A percentile compares a stretch with the other conserved stretches of the same genome.
Conservation (phyloP, 2,888 invertebrate genomes). For the Meteorus colon region DNA sequence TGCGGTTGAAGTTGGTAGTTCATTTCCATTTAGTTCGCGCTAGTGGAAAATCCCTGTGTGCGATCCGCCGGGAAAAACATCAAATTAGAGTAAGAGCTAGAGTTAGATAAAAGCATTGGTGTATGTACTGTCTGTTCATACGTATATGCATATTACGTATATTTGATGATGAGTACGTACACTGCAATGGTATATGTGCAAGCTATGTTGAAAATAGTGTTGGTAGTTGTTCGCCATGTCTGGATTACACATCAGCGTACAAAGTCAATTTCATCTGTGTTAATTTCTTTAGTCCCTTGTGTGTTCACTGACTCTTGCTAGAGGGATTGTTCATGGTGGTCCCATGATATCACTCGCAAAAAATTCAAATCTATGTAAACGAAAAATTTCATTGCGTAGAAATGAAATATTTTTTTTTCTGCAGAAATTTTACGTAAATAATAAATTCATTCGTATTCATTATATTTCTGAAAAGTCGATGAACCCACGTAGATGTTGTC, state of each 20-base stretch:
- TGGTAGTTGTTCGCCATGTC: neutral
- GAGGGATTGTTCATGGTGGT: slow-evolving; percentile 10
- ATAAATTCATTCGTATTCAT: too few relatives aligned
- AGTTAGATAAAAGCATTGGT: slow-evolving; percentile 1
- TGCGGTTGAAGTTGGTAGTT: neutral
- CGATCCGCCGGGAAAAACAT: neutral
- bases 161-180: neutral
- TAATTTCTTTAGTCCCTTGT: slow-evolving; percentile 27
- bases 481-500: too few relatives aligned
- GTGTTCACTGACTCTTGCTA: neutral
- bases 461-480: too few relatives aligned
- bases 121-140: neutral
- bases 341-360: neutral
- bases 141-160: neutral
- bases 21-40: slow-evolving; percentile 15
- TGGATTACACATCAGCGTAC: neutral
- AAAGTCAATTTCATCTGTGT: slow-evolving; percentile 27
- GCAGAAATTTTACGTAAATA: too few relatives aligned
- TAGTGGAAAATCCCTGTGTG: neutral
- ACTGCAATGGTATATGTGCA: neutral
- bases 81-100: neutral
- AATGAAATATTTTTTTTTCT: neutral
- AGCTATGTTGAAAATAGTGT: neutral
- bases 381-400: slow-evolving; percentile 19
- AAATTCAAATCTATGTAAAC: slow-evolving; percentile 32